A percentile compares a stretch with the other conserved stretches of the same genome.
Evolutionary conservation across 2,797 vertebrate genomes (phyloP).

Genomic region (Darevskia mixta): DNA sequence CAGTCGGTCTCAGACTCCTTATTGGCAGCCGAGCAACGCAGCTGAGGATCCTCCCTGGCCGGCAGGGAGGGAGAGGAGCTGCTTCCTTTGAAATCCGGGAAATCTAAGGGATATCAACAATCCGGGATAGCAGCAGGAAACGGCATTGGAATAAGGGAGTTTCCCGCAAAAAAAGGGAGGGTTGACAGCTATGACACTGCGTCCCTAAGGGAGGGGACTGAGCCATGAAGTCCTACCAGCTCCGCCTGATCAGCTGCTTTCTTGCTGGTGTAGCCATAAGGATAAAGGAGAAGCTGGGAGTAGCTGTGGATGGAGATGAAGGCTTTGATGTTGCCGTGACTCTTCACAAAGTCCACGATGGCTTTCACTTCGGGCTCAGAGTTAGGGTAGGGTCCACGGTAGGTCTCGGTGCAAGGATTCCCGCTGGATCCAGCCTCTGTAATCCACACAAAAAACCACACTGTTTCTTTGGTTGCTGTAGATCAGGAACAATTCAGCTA

Average conservation of each 20-base stretch:
- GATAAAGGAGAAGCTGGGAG: slow-evolving; percentile 94
- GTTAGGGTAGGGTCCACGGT: slow-evolving; percentile 83
- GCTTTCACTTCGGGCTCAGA: slow-evolving; percentile 92
- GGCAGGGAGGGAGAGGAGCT: too few relatives aligned
- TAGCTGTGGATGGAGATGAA: slow-evolving; percentile 96
- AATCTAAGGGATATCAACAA: too few relatives aligned
- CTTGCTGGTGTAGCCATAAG: slow-evolving; percentile 87
- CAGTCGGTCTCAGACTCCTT: too few relatives aligned
- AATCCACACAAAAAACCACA: background rate
- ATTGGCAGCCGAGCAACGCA: too few relatives aligned
- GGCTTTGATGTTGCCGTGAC: slow-evolving; percentile 89
- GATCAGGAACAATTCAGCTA: background rate
- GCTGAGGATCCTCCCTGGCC: too few relatives aligned
- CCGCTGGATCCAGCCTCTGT: slow-evolving; percentile 85
- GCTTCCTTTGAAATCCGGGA: too few relatives aligned
- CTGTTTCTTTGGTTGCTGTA: background rate
- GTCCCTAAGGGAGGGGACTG: background rate
- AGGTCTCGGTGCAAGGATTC: slow-evolving; percentile 87
- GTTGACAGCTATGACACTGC: too few relatives aligned
- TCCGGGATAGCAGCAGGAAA: too few relatives aligned
- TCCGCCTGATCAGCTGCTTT: slow-evolving; percentile 77
- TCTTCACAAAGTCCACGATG: slow-evolving; percentile 92
- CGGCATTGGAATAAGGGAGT: too few relatives aligned
- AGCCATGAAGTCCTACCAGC: slow-evolving; percentile 80
- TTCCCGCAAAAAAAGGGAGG: too few relatives aligned